phyloP scores from a whole-genome alignment of 2,113 vertebrate species.

The Stigmatopora nigra region DNA sequence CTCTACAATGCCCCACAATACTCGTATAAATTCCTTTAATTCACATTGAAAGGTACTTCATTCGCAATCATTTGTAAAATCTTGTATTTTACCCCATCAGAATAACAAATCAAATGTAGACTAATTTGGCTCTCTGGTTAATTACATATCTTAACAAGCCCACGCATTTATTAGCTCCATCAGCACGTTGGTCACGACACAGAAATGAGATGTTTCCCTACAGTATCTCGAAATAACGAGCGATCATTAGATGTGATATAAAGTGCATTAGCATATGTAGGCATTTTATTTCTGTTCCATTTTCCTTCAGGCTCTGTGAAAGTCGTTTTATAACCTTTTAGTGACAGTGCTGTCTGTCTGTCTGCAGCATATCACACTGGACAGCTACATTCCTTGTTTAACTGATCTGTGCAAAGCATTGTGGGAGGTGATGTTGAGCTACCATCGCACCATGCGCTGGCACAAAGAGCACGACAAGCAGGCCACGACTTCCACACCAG shows the following conservation, averaged over 20 bases:
- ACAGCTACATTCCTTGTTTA: slow-evolving; percentile 97
- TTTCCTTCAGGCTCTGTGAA: not conserved
- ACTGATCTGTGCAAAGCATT: slow-evolving; percentile 95
- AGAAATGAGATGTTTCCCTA: slow-evolving; percentile 18
- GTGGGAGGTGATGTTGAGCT: slow-evolving; percentile 99
- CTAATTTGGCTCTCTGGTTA: not conserved
- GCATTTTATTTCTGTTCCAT: not conserved
- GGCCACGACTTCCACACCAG: slow-evolving; percentile 67
- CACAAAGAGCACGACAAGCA: slow-evolving; percentile 83
- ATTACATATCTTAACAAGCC: slow-evolving; percentile 6
- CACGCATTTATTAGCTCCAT: slow-evolving; percentile 13
- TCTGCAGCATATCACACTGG: slow-evolving; percentile 87
- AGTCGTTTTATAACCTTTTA: not conserved
- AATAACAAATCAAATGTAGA: not conserved
- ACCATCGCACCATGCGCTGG: slow-evolving; percentile 95
- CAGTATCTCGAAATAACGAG: slow-evolving; percentile 16
- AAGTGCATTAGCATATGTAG: not conserved
- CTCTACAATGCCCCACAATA: no score
- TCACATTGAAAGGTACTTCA: not conserved
- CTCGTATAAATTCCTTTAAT: not conserved
- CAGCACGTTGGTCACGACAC: not conserved
- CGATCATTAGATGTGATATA: slow-evolving; percentile 19
- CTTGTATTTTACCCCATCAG: not conserved
- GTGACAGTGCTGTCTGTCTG: slow-evolving; percentile 14
- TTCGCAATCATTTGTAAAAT: not conserved